A percentile compares a stretch with the other conserved stretches of the same genome.
Evolutionary conservation across 2,113 vertebrate genomes (phyloP).

Genomic region (Tonatia bakeri): DNA sequence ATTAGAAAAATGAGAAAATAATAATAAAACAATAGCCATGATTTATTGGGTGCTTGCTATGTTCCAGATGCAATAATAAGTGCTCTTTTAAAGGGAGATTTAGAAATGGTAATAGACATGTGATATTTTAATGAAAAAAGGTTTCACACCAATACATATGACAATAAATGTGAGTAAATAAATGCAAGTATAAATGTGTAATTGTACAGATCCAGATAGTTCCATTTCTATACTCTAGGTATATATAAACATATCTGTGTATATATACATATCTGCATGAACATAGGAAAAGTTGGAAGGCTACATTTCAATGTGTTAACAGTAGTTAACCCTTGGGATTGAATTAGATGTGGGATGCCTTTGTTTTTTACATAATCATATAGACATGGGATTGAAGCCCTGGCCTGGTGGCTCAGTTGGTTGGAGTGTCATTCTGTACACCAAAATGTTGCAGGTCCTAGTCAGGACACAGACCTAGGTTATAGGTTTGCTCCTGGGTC

Average conservation of each 20-base stretch:
- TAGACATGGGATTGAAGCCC: background rate
- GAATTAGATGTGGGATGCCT: background rate
- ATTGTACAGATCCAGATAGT: background rate
- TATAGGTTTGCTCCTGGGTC: too few species aligned
- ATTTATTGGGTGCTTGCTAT: background rate
- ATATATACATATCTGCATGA: background rate
- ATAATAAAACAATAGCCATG: background rate
- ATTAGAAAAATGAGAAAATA: background rate
- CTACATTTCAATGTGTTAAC: background rate
- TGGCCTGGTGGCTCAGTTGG: too few species aligned
- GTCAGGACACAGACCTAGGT: too few species aligned
- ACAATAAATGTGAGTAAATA: background rate
- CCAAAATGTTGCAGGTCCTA: too few species aligned
- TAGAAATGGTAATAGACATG: background rate
- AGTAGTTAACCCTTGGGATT: background rate
- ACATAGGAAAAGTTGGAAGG: background rate
- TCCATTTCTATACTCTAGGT: background rate
- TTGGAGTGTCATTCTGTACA: too few species aligned
- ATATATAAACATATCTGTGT: background rate
- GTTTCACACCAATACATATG: background rate
- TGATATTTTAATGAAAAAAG: background rate
- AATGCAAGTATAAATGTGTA: background rate
- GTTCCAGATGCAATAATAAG: background rate
- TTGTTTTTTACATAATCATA: background rate
- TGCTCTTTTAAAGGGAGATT: background rate